Evolutionary conservation across 2,113 vertebrate species (phyloP).

Genomic region (Agelaius phoeniceus): DNA sequence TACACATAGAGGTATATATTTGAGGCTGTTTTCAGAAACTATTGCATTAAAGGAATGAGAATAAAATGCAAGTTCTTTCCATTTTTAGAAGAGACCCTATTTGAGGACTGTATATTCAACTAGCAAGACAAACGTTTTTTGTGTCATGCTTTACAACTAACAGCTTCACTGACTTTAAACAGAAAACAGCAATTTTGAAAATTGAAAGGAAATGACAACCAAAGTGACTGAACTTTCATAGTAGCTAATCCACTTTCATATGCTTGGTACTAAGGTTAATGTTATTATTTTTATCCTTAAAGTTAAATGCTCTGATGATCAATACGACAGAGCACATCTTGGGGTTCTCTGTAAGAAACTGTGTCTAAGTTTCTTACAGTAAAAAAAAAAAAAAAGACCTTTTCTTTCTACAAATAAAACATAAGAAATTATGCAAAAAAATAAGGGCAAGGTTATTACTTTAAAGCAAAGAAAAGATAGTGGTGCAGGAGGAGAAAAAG

Average conservation of each 20-base stretch:
- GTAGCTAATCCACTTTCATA: background rate
- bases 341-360: background rate
- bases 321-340: background rate
- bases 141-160: background rate
- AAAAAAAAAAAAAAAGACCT: background rate
- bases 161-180: background rate
- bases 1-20: background rate
- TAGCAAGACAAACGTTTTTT: background rate
- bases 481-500: background rate
- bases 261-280: background rate
- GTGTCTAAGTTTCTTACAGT: background rate
- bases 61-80: background rate
- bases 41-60: background rate
- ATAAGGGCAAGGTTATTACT: background rate
- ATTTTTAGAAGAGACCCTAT: background rate
- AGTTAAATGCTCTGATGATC: background rate
- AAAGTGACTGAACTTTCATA: background rate
- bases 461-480: background rate
- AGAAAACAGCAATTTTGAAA: background rate
- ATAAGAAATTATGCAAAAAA: background rate
- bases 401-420: background rate
- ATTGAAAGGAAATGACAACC: background rate
- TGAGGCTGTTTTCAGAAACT: constrained; percentile 55
- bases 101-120: background rate
- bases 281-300: background rate